Conservation (phyloP, 37 sponge, comb jelly and placozoan genomes). For the Bolinopsis microptera region DNA sequence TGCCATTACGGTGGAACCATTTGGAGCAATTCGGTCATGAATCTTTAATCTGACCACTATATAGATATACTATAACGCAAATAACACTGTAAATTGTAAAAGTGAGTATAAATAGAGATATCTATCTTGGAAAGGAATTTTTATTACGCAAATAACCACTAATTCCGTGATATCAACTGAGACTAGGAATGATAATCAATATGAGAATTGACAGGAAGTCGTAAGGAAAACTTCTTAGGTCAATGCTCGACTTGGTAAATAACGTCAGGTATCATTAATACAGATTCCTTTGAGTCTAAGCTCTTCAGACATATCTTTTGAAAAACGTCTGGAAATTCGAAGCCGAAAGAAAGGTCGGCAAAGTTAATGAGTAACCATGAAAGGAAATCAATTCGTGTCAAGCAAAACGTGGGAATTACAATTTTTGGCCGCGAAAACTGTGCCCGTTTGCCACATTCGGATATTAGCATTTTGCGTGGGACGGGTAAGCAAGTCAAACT, state of each 20-base stretch:
- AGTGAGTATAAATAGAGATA: too few relatives aligned
- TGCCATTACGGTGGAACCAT: too few relatives aligned
- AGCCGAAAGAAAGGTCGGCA: not conserved
- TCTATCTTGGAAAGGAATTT: too few relatives aligned
- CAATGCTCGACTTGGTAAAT: not conserved
- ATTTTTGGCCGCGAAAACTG: too few relatives aligned
- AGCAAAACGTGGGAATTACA: too few relatives aligned
- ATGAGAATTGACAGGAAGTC: not conserved
- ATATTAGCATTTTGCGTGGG: too few relatives aligned
- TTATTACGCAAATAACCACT: not conserved
- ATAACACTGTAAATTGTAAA: too few relatives aligned
- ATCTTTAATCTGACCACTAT: too few relatives aligned
- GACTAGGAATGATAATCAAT: not conserved
- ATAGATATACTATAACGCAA: too few relatives aligned
- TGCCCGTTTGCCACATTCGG: too few relatives aligned
- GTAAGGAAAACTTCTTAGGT: not conserved
- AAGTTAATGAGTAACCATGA: not conserved
- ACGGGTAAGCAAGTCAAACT: not conserved
- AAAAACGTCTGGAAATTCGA: not conserved
- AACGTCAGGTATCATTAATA: not conserved
- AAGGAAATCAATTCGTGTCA: too few relatives aligned
- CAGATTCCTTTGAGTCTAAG: not conserved
- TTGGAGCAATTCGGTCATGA: too few relatives aligned
- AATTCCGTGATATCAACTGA: not conserved
- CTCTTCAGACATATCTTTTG: not conserved